A percentile compares a stretch with the other conserved stretches of the same genome.
These are phyloP conservation scores for Stichopus chloronotus DNA, from an alignment of 35 echinoderm and acorn worm species.

Conservation along the genomic window DNA sequence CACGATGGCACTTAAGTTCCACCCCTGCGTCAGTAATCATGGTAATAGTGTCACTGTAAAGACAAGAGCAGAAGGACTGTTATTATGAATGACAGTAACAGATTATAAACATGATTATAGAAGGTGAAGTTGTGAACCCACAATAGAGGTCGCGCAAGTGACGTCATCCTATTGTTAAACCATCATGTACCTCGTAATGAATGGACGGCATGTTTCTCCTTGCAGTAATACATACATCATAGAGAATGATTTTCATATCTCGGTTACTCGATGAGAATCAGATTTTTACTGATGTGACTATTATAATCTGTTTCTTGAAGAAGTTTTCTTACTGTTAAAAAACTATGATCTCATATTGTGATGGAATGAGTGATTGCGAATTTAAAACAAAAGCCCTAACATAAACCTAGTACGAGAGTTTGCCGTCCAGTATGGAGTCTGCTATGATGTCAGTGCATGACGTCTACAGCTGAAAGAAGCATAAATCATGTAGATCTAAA, in stretches of 20 bases:
- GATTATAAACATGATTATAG: no score
- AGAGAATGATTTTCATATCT: neutral
- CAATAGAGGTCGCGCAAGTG: neutral
- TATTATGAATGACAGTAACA: no score
- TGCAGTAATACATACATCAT: no score
- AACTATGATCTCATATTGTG: neutral
- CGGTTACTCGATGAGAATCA: neutral
- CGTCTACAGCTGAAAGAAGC: no score
- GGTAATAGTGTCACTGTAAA: no score
- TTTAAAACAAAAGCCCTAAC: conserved; percentile 10
- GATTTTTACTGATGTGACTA: neutral
- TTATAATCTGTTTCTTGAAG: conserved; percentile 1
- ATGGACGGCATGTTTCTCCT: neutral
- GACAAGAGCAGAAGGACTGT: no score
- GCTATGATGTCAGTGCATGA: no score
- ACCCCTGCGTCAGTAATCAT: no score
- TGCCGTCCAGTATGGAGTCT: neutral
- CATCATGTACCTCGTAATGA: neutral
- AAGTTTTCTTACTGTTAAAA: neutral
- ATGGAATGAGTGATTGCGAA: neutral
- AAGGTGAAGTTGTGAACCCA: no score
- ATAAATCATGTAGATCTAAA: no score
- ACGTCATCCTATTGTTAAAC: conserved; percentile 5
- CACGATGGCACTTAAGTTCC: no score
- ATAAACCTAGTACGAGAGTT: neutral